Conservation (phyloP, 2,113 vertebrate genomes). For the Clinocottus analis region DNA sequence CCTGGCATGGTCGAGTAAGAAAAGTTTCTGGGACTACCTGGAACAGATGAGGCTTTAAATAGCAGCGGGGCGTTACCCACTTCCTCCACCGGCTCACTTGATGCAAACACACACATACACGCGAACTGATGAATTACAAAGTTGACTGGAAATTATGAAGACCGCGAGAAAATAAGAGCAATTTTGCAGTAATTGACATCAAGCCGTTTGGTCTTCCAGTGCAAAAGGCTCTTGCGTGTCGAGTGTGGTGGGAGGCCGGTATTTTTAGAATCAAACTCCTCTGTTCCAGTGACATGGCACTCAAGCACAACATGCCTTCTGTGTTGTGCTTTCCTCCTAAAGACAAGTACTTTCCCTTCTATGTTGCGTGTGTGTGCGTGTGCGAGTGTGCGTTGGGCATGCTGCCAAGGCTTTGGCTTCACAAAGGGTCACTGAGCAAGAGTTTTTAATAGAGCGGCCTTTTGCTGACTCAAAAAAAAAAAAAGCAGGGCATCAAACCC, state of each 20-base stretch:
- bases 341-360: slow-evolving; percentile 71
- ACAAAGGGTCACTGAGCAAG: slow-evolving; percentile 69
- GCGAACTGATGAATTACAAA: slow-evolving; percentile 80
- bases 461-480: slow-evolving; percentile 61
- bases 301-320: slow-evolving; percentile 78
- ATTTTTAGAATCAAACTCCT: slow-evolving; percentile 79
- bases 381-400: slow-evolving; percentile 50
- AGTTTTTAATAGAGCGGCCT: slow-evolving; percentile 64
- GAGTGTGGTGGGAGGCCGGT: slow-evolving; percentile 68
- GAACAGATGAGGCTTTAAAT: slow-evolving; percentile 79
- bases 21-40: slow-evolving; percentile 77
- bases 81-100: slow-evolving; percentile 67
- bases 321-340: slow-evolving; percentile 80
- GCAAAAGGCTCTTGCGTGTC: slow-evolving; percentile 60
- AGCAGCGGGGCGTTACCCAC: slow-evolving; percentile 70
- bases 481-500: slow-evolving; percentile 17
- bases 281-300: slow-evolving; percentile 73
- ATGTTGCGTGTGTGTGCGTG: slow-evolving; percentile 39
- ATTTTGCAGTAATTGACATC: slow-evolving; percentile 81
- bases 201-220: slow-evolving; percentile 66
- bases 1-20: slow-evolving; percentile 69
- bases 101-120: slow-evolving; percentile 76
- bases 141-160: slow-evolving; percentile 85
- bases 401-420: slow-evolving; percentile 62
- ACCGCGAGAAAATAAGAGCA: slow-evolving; percentile 74